Evolutionary conservation across 2,797 vertebrate species (phyloP), one percentile per base, ranked within the genome.

Genomic region (Propithecus perrieri): DNA sequence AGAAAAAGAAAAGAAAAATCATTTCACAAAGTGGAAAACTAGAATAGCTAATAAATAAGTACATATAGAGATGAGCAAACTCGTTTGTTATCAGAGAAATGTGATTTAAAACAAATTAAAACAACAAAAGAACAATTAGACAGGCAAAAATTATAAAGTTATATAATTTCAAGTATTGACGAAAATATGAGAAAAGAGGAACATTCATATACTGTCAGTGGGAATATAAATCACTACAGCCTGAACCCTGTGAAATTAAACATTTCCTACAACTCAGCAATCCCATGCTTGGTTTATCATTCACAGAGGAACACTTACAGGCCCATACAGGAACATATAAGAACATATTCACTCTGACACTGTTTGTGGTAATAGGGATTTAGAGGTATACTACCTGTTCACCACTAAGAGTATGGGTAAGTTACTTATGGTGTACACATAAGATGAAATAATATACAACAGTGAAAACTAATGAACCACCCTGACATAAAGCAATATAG

Each of bases 41-140:
- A 61, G 30, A 48, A n/a, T 33, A 11, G 22, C 7, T 87, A 24
- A 63, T 55, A 76, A 55, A 71, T 50, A 55, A 50, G 7, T 35
- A 75, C 13, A 7, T 53, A 38, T n/a, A 81, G 26, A 15, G 61
- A 81, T 20, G 53, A 41, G 11, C 17, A 48, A 79, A n/a, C 24
- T 89, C 10, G 55, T 48, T 78, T 30, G 17, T 48, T 30, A 86
- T 57, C 15, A 90, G 57, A 83, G 30, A 78, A 71, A 83, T 18
- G 2, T 48, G 18, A 84, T 63, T 72, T 95, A 74, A 80, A 78
- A 26, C 41, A 63, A 88, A 79, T 63, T 91, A 72, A 72, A 78
- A 28, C 48, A 71, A 67, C 5, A 26, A 28, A 12, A 59, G 67
- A 48, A 50, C 57, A 75, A 38, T 33, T 48, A 65, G 33, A 83